phyloP scores from a whole-genome alignment of 2,113 vertebrate genomes.

The Zosterops hypoxanthus region DNA sequence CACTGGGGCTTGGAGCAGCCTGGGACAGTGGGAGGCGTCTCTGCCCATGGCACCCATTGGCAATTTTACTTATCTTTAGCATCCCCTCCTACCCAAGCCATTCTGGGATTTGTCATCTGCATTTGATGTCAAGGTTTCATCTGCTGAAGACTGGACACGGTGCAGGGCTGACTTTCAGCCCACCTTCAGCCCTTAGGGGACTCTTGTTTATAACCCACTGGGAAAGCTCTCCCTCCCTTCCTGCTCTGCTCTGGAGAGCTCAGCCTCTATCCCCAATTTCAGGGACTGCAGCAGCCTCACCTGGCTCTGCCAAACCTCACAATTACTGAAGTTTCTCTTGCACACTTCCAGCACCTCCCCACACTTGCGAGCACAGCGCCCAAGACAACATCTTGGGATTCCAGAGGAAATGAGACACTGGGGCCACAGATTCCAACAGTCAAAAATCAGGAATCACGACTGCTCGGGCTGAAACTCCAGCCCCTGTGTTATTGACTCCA shows the following conservation, averaged over 20 bases:
- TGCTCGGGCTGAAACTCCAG: neutral
- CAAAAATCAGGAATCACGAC: accelerated
- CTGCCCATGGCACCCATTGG: neutral
- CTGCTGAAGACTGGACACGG: neutral
- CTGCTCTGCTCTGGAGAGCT: neutral
- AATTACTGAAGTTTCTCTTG: neutral
- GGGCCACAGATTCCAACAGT: neutral
- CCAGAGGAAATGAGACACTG: neutral
- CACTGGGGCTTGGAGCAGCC: neutral
- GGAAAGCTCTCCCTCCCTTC: neutral
- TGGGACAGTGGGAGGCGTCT: neutral
- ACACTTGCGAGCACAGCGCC: accelerated
- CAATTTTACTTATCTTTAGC: neutral
- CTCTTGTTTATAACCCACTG: accelerated
- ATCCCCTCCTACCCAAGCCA: neutral
- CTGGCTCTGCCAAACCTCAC: neutral
- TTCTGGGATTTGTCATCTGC: neutral
- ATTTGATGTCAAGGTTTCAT: neutral
- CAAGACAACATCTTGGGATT: neutral
- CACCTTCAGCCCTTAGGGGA: too few species aligned
- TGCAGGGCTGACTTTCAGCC: neutral
- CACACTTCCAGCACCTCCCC: neutral
- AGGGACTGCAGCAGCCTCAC: neutral
- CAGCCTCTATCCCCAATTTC: accelerated
- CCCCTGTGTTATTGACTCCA: accelerated